Percentiles rank a stretch among this genome's conserved stretches.
These are phyloP conservation scores for Lepetodrilus schrolli DNA, from an alignment of 2,888 invertebrate species.

Conservation along the genomic window DNA sequence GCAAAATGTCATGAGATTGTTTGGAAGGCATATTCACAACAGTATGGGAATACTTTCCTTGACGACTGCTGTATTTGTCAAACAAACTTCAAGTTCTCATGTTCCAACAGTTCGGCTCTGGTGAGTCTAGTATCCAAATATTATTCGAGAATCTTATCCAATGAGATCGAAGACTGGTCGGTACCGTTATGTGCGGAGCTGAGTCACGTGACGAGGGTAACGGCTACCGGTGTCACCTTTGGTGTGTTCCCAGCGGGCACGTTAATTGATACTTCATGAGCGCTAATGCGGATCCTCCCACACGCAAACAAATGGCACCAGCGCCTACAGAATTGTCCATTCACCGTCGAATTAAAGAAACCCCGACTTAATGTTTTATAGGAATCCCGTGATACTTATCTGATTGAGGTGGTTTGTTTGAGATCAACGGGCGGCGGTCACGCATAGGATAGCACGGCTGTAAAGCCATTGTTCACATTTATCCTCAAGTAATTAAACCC, in stretches of 20 bases:
- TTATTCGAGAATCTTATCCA: constrained; percentile 1
- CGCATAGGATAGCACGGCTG: background rate
- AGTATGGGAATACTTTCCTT: background rate
- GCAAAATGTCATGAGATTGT: background rate
- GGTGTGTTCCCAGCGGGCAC: background rate
- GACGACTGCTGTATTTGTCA: background rate
- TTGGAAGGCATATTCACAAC: background rate
- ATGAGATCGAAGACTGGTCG: constrained; percentile 5
- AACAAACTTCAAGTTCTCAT: background rate
- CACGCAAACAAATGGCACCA: constrained; percentile 1
- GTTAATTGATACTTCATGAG: constrained; percentile 8
- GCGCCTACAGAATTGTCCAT: background rate
- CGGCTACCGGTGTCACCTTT: background rate
- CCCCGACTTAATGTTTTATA: constrained; percentile 6
- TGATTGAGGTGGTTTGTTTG: background rate
- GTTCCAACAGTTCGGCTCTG: background rate
- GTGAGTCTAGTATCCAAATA: constrained; percentile 2
- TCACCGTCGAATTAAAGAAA: constrained; percentile 18
- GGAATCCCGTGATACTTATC: background rate
- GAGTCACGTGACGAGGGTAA: constrained; percentile 2
- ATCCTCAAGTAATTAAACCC: constrained; percentile 22
- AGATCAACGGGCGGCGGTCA: background rate
- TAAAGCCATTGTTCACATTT: constrained; percentile 22
- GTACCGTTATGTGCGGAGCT: background rate
- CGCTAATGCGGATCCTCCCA: constrained; percentile 16